Percentiles rank a stretch among this genome's conserved stretches.
Conservation (phyloP, 2,113 vertebrate species). For the Peromyscus californicus region DNA sequence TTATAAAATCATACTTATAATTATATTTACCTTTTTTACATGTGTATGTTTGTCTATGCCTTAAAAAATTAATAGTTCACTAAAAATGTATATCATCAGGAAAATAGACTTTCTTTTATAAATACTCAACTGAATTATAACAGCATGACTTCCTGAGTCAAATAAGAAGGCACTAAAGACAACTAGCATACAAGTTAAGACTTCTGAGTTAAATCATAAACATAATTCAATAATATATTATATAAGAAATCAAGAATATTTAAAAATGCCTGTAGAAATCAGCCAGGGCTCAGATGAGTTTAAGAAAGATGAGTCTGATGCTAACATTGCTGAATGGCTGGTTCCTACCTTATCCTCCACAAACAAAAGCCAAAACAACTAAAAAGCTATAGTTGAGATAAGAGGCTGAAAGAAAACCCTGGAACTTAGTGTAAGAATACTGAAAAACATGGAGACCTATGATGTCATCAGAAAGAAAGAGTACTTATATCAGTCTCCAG, state of each 20-base stretch:
- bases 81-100: background rate
- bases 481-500: fast-evolving
- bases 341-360: background rate
- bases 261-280: background rate
- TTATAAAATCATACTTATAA: background rate
- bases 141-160: background rate
- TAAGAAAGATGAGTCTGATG: background rate
- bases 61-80: background rate
- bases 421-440: background rate
- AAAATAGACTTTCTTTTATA: background rate
- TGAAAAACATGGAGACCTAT: no score
- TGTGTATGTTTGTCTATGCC: background rate
- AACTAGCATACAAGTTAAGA: background rate
- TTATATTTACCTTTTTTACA: background rate
- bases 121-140: background rate
- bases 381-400: background rate
- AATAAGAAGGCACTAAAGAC: background rate
- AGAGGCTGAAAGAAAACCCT: background rate
- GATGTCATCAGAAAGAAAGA: background rate
- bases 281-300: background rate
- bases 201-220: background rate
- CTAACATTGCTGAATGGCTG: background rate
- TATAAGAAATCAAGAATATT: background rate
- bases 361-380: background rate
- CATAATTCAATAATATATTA: background rate